phyloP scores from a whole-genome alignment of 2,888 invertebrate genomes.

The Leucoma salicis region DNA sequence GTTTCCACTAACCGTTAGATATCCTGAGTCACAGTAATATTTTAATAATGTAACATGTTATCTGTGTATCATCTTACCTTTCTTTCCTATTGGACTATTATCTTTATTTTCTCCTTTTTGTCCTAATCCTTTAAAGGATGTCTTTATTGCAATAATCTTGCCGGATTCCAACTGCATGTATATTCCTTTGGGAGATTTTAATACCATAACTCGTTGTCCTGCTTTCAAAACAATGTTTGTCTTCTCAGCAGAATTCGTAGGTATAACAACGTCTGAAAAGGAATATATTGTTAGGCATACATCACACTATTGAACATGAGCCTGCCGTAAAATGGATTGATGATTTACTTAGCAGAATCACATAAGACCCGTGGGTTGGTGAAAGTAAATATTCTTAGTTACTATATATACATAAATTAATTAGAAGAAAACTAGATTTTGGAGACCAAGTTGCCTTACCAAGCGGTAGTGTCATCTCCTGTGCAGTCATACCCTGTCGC shows the following conservation, averaged over 20 bases:
- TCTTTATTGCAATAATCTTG: constrained; percentile 95
- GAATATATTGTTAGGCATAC: constrained; percentile 5
- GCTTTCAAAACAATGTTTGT: constrained; percentile 95
- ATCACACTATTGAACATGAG: no score
- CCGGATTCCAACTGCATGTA: constrained; percentile 97
- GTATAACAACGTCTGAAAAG: constrained; percentile 92
- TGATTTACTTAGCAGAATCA: no score
- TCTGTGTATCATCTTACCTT: constrained; percentile 60
- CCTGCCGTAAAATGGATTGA: no score
- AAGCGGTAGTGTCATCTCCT: constrained; percentile 95
- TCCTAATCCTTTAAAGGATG: constrained; percentile 86
- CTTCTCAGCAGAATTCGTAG: constrained; percentile 94
- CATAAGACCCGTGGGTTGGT: no score
- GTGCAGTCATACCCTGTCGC: constrained; percentile 96
- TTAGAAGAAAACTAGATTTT: no score
- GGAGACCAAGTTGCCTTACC: constrained; percentile 81
- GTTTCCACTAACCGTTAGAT: no score
- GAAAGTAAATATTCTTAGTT: no score
- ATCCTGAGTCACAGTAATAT: no score
- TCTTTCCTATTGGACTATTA: constrained; percentile 63
- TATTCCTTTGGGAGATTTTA: constrained; percentile 97
- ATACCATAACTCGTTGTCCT: constrained; percentile 96
- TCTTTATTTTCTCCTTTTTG: constrained; percentile 68
- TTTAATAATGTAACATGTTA: no score
- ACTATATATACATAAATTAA: no score